Evolutionary conservation across 92 coral and sea anemone genomes (phyloP).

Genomic region (Meandrina meandrites): DNA sequence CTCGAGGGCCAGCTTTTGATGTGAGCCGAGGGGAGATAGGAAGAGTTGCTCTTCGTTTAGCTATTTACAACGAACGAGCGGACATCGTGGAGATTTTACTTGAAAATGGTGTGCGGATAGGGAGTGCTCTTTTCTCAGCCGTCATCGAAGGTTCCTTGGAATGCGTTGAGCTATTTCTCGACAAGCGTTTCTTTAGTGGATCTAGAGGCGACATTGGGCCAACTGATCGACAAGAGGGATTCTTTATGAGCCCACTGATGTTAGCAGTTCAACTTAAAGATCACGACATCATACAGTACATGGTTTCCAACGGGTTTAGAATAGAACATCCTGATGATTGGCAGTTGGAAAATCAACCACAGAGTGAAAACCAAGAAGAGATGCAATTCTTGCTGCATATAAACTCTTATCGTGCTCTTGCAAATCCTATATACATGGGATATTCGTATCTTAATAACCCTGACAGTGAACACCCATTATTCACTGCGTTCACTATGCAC

Average conservation of each 20-base stretch:
- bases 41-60: constrained; percentile 52
- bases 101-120: constrained; percentile 56
- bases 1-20: constrained; percentile 16
- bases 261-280: constrained; percentile 46
- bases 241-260: constrained; percentile 60
- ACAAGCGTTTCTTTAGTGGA: not conserved
- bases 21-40: constrained; percentile 38
- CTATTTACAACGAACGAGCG: constrained; percentile 56
- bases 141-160: constrained; percentile 63
- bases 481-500: constrained; percentile 43
- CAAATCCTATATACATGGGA: constrained; percentile 62
- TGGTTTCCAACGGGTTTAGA: constrained; percentile 50
- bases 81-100: constrained; percentile 66
- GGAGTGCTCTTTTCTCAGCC: constrained; percentile 68
- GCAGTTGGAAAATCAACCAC: not conserved
- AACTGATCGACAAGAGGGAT: constrained; percentile 41
- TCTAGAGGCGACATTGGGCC: constrained; percentile 55
- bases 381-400: constrained; percentile 44
- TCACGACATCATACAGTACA: constrained; percentile 50
- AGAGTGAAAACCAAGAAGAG: constrained; percentile 22
- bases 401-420: constrained; percentile 63
- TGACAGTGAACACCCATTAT: constrained; percentile 52
- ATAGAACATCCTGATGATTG: constrained; percentile 29
- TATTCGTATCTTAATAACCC: constrained; percentile 52
- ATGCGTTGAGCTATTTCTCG: constrained; percentile 48